Evolutionary conservation across 30 jellyfish, hydroid and myxozoan species (phyloP), one percentile per base, ranked within the genome.

Genomic region (Turritopsis dohrnii): DNA sequence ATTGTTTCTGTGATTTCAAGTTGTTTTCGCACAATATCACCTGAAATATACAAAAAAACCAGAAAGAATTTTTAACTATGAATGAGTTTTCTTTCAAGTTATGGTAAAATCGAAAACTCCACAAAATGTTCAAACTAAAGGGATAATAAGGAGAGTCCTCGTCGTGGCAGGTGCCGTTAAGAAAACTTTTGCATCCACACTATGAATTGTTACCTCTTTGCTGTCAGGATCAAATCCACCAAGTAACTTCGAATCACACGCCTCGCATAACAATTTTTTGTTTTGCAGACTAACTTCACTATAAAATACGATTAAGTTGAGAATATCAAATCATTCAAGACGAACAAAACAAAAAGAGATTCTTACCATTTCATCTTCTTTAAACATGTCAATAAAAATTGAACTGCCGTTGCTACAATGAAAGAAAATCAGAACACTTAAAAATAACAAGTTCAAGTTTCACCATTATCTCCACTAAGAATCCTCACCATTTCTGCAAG

Each of bases 181-280:
- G n/a, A n/a, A n/a, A n/a, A n/a, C n/a, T n/a, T n/a, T n/a, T n/a
- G n/a, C n/a, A n/a, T n/a, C n/a, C n/a, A n/a, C n/a, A n/a, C n/a
- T n/a, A n/a, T n/a, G n/a, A n/a, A n/a, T n/a, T n/a, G n/a, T 69
- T n/a, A 92, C 98, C 94, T 93, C 95, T 80, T 93, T 93, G 52
- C 41, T 84, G n/a, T 88, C 96, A 17, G 98, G 98, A 86, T 93
- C 98, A 80, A 93, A 93, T 19, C 96, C 98, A 21, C 98, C 98
- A 87, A 85, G 87, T 23, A 93, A 88, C 80, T 72, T 69, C 20
- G 81, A 86, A 18, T 92, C 89, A 76, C 98, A 93, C 52, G 98
- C 96, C 76, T 93, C 98, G 79, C 98, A 93, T 8, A 89, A 81
- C 24, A 93, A 53, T 72, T 88, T 95, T 66, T 87, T 82, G 28